phyloP scores from a whole-genome alignment of 2,113 vertebrate genomes.

The Trogon melanurus region DNA sequence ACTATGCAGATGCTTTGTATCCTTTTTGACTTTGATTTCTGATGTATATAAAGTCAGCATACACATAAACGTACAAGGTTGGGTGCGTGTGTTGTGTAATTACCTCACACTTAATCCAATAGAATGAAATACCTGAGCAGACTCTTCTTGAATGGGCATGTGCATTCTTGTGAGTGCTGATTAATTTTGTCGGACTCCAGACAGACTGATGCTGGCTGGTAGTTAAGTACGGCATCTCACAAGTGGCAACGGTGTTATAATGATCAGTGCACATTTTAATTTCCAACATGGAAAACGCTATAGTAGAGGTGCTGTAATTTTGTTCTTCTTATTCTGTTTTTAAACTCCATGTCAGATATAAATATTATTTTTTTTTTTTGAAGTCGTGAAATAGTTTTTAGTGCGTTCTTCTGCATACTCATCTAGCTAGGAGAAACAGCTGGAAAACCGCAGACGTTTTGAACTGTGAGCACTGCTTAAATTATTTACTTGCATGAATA shows the following conservation, averaged over 20 bases:
- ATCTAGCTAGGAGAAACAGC: neutral
- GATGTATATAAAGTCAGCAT: neutral
- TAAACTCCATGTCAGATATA: neutral
- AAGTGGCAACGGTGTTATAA: neutral
- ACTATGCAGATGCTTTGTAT: neutral
- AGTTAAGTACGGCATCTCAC: neutral
- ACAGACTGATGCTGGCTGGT: neutral
- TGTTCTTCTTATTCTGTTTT: neutral
- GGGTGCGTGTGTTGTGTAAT: neutral
- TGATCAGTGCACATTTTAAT: neutral
- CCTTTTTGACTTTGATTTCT: neutral
- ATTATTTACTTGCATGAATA: slow-evolving; percentile 11
- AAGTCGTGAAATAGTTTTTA: neutral
- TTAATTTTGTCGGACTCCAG: neutral
- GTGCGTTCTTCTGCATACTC: neutral
- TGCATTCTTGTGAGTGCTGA: neutral
- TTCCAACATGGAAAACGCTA: neutral
- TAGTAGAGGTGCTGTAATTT: neutral
- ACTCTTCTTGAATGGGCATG: neutral
- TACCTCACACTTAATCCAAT: neutral
- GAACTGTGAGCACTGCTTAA: neutral
- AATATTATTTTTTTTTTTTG: neutral
- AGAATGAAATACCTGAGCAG: neutral
- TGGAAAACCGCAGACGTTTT: neutral
- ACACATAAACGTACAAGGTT: neutral